Evolutionary conservation across 2,797 vertebrate species (phyloP), one percentile per base, ranked within the genome.

Genomic region (Cuniculus paca): DNA sequence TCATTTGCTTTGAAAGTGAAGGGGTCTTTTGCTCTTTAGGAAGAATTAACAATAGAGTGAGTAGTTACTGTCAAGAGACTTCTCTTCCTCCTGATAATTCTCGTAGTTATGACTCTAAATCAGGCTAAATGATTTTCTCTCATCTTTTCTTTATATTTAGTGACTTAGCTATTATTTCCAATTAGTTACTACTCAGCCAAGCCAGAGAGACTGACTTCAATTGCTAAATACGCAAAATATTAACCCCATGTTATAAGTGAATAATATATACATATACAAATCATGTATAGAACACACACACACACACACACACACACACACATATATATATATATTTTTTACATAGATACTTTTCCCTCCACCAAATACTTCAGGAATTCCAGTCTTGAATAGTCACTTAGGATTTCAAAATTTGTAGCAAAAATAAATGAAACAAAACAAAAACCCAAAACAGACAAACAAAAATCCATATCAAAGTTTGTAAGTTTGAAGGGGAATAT

Each of bases 11-110:
- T 77, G 50, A 87, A 79, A 90, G 39, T 60, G 6, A 92, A 65
- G 24, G 10, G 28, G 26, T 42, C 52, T 81, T 90, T 63, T 52
- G 20, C 28, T 81, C 56, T 63, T 95, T 88, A 85, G 48, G n/a
- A 63, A 83, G 50, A 91, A 95, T 92, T 97, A 63, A 61, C 48
- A 91, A 48, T 28, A 93, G 3, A 85, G 36, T 39, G 58, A 13
- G 48, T 63, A 92, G 60, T 45, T 80, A 92, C 19, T 70, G 7
- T 77, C 28, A 70, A 92, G 56, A 91, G 34, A 50, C 48, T 54
- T n/a, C 39, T 48, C 72, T 72, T 24, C 28, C 36, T 79, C 36
- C 2, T 0, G 39, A 84, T 60, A 36, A 84, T 36, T n/a, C n/a
- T 86, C 2, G 65, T 75, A 50, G 20, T 28, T 70, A 50, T 75